Base-by-base conservation (phyloP, 2,113 vertebrate species). In the Pachypanchax playfairii region DNA sequence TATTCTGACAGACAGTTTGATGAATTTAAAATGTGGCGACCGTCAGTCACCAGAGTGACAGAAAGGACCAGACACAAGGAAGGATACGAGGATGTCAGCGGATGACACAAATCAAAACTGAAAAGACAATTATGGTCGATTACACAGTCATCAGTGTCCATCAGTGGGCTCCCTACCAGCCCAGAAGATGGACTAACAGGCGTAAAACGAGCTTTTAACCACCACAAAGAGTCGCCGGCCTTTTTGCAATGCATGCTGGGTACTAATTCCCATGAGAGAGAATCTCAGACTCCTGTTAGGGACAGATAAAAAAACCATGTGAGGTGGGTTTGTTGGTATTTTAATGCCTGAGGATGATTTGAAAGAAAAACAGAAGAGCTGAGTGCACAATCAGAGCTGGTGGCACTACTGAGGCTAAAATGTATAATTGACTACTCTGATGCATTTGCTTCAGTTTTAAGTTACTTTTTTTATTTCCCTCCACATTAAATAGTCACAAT, bases 91-190 rank as follows among this genome's bases (percentile, higher is more conserved):
- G 90, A 92, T 89, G 92, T 91, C 89, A 87, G 82, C 87, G 84
- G 94, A 92, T 98, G 96, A 98, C 93, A 95, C 92, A 98, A 96
- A 98, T 97, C 94, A 97, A 95, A 98, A 97, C 93, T 96, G 96
- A 98, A 99, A 98, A 98, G 96, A 98, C 95, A 98, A 99, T 99
- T 98, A 99, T 95, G 93, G 90, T 90, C 94, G 96, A 99, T 99
- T 99, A 99, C 97, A 99, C 97, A 99, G 93, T 97, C 95, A 95
- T 98, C 94, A 95, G 89, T 78, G 93, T 94, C 94, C 94, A 95
- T 96, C 94, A 85, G 91, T 93, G 87, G n/a, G 82, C 90, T 89
- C 91, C 92, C 93, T 89, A 91, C 94, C 91, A 91, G 92, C 88
- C 83, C 78, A 93, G 93, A 78, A 93, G 93, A 93, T 91, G 92